Percentiles rank a stretch among this genome's conserved stretches.
These are phyloP conservation scores for Copsychus sechellarum DNA, from an alignment of 2,113 vertebrate species.

Conservation along the genomic window DNA sequence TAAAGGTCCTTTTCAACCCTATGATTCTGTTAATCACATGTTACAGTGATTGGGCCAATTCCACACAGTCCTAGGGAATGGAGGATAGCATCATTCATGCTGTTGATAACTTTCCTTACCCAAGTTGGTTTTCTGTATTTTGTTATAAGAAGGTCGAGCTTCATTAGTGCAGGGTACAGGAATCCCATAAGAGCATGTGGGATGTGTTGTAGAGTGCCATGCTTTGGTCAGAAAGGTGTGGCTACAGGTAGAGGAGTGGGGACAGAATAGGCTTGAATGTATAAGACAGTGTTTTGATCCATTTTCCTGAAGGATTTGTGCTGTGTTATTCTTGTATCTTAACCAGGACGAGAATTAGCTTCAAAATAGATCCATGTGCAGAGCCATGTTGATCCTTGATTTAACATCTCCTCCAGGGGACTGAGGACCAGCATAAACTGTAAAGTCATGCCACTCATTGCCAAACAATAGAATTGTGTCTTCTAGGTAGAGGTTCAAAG, in stretches of 20 bases:
- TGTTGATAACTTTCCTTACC: neutral
- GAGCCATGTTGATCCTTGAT: constrained; percentile 17
- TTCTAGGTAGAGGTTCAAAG: neutral
- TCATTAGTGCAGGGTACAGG: neutral
- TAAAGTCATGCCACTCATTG: neutral
- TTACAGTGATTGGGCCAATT: neutral
- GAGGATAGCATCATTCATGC: neutral
- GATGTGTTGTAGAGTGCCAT: neutral
- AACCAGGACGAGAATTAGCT: neutral
- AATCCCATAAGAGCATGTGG: neutral
- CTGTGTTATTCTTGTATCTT: neutral
- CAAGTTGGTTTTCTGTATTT: neutral
- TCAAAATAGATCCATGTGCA: neutral
- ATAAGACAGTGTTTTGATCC: neutral
- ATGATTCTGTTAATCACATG: neutral
- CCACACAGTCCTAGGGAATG: neutral
- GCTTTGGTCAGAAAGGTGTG: neutral
- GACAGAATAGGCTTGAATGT: neutral
- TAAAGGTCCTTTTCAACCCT: neutral
- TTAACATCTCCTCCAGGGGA: neutral
- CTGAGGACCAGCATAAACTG: neutral
- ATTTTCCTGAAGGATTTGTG: neutral
- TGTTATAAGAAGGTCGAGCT: neutral
- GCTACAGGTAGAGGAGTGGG: neutral
- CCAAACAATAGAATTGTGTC: neutral